These are phyloP conservation scores for Chelmon rostratus DNA, from an alignment of 2,797 vertebrate species.

Conservation along the genomic window DNA sequence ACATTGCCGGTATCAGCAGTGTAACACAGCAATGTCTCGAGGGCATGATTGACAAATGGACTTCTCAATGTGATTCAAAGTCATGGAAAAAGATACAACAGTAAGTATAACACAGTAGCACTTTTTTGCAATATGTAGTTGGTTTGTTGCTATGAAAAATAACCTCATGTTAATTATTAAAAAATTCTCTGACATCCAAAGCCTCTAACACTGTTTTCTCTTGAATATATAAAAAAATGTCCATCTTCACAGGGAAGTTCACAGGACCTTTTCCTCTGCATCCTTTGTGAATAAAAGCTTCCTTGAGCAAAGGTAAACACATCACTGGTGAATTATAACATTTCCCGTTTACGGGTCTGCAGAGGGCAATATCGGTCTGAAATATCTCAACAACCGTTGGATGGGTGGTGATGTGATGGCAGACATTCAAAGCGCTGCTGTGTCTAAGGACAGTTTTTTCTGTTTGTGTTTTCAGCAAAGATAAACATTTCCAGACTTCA, in stretches of 20 bases:
- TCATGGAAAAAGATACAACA: slow-evolving; percentile 61
- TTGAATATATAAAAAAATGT: not conserved
- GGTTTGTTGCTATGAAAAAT: not conserved
- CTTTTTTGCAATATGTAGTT: not conserved
- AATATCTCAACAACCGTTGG: not conserved
- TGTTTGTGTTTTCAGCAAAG: slow-evolving; percentile 44
- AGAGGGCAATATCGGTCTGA: not conserved
- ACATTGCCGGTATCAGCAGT: not conserved
- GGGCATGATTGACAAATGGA: slow-evolving; percentile 72
- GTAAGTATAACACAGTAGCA: slow-evolving; percentile 52
- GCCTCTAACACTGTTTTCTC: not conserved
- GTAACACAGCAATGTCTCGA: slow-evolving; percentile 36
- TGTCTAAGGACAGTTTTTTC: not conserved
- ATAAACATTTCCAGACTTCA: slow-evolving; percentile 66
- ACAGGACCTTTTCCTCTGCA: slow-evolving; percentile 82
- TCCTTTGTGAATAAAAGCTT: slow-evolving; percentile 88
- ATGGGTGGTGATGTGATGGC: not conserved
- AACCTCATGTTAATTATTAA: not conserved
- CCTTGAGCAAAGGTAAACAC: slow-evolving; percentile 83
- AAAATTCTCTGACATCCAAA: not conserved
- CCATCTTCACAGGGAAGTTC: slow-evolving; percentile 64
- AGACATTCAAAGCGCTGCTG: not conserved
- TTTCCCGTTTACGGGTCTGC: not conserved
- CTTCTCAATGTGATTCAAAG: slow-evolving; percentile 41
- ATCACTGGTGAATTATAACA: not conserved